Evolutionary conservation across 1,140 invertebrate genomes (phyloP), one percentile per base, ranked within the genome.

Genomic region (Apis laboriosa): DNA sequence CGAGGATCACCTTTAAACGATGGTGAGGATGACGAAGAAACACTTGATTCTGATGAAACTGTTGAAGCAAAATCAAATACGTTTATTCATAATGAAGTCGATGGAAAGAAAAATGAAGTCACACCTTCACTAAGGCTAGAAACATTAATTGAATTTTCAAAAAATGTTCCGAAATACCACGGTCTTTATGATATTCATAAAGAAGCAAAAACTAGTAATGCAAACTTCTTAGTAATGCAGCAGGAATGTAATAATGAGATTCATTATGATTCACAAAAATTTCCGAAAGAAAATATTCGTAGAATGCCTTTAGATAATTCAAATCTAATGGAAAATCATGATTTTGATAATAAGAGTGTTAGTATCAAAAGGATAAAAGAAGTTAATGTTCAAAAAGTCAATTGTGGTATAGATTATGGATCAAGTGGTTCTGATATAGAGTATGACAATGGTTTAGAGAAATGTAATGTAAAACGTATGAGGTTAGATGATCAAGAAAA

Each of bases 241-340:
- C 92, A 94, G 83, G 94, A 94, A 58, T 94, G 94, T 73, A 95
- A 95, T 78, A 95, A 95, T 80, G 94, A 95, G 80, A 94, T 96
- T 49, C 92, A 94, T 84, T 96, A 95, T 76, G 96, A 96, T 90
- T 96, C 96, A 1, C 95, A 96, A 82, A 96, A 96, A 85, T 96
- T 95, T 92, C 95, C 95, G 0, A 93, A 94, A 78, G 95, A 94
- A 34, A 91, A 89, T 82, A 85, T 90, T 28, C 90, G 93, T 15
- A 83, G 92, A 71, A 92, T 88, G 79, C 91, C 93, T 70, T 80
- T 94, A 28, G 92, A 94, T 53, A 95, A 94, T 88, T 88, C 93
- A 1, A 94, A 94, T 86, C 74, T 94, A 13, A 93, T 90, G 17
- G 93, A 94, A 60, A 94, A 92, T 89, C 93, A 94, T 71, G 92